Conservation (phyloP, 2,113 vertebrate genomes). For the Salminus brasiliensis region DNA sequence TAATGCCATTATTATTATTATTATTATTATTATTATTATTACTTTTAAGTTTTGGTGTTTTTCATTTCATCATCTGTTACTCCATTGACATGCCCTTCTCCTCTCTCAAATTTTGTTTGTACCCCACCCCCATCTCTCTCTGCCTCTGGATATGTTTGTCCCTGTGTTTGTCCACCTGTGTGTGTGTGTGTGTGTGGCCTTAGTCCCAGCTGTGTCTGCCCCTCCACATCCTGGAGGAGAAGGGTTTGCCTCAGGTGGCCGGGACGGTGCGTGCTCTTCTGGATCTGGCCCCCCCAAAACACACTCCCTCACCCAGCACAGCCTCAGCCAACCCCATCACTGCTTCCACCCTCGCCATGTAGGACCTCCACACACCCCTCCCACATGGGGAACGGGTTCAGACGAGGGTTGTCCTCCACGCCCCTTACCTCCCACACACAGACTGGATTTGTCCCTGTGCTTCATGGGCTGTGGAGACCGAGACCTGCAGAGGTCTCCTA, state of each 20-base stretch:
- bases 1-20: slow-evolving; percentile 46
- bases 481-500: neutral
- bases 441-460: neutral
- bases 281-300: slow-evolving; percentile 88
- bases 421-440: neutral
- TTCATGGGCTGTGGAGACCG: neutral
- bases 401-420: slow-evolving; percentile 1
- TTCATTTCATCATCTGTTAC: slow-evolving; percentile 62
- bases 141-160: slow-evolving; percentile 39
- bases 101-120: slow-evolving; percentile 65
- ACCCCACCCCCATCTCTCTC: slow-evolving; percentile 65
- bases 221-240: slow-evolving; percentile 98
- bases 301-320: slow-evolving; percentile 47
- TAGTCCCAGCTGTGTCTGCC: slow-evolving; percentile 96
- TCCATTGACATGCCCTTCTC: slow-evolving; percentile 71
- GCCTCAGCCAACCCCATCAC: slow-evolving; percentile 64
- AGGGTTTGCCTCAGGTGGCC: slow-evolving; percentile 91
- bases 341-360: slow-evolving; percentile 68
- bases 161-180: neutral
- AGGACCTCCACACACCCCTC: slow-evolving; percentile 45
- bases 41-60: slow-evolving; percentile 52
- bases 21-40: slow-evolving; percentile 57
- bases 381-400: neutral
- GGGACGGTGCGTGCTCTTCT: slow-evolving; percentile 90
- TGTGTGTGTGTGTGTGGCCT: slow-evolving; percentile 36